Evolutionary conservation across 2,797 vertebrate species (phyloP), one percentile per base, ranked within the genome.

Genomic region (Lophotriccus pileatus): DNA sequence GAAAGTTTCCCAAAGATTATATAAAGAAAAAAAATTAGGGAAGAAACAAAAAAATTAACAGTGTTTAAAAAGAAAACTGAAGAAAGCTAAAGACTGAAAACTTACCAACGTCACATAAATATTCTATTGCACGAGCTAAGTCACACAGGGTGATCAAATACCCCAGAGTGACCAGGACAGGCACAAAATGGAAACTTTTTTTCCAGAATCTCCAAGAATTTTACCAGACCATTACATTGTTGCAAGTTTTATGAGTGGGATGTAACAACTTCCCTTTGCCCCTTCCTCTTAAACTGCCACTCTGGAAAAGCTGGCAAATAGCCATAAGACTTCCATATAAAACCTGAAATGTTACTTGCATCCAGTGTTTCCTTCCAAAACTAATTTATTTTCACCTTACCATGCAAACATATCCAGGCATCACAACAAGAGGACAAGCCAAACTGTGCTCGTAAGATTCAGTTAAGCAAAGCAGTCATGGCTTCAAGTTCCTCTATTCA

Each of bases 401-500:
- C n/a, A 73, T 34, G 27, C 63, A 92, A 95, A 87, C 44, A 59
- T 46, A 84, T n/a, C 56, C 68, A 89, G n/a, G 81, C 70, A 94
- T 74, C 43, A 34, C 80, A 92, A 74, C 16, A 86, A 24, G 10
- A 82, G 30, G 36, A 90, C 47, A 67, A 67, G 34, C 58, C 72
- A 89, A 93, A 87, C 46, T 21, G 15, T 10, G 37, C 64, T 87
- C 46, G 64, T 81, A 87, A 92, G 62, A 55, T 68, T 93, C 63
- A 90, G 46, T 69, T 60, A 76, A 44, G 77, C 69, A 92, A 88
- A 77, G 41, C 32, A 92, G 32, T 80, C 56, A 49, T 5, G 39
- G 87, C 87, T 96, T 95, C 50, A 80, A 89, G 89, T 72, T 89
- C 87, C 76, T 53, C 34, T 58, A 68, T 62, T 94, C 76, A 88